phyloP scores from a whole-genome alignment of 2,113 vertebrate genomes.

The Calonectris borealis region DNA sequence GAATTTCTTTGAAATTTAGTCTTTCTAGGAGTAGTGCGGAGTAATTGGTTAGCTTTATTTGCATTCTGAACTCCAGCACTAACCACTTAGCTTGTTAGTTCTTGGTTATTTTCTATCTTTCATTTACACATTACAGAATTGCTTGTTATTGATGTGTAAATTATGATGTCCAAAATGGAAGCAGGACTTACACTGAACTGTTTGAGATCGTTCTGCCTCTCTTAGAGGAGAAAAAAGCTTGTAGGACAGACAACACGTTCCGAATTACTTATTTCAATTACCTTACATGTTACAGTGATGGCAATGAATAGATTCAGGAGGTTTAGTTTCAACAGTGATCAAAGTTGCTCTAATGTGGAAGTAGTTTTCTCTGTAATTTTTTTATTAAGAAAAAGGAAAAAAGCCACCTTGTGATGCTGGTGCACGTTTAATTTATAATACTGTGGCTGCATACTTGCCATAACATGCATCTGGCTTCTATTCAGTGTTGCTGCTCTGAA shows the following conservation, averaged over 20 bases:
- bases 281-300: neutral
- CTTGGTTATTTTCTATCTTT: neutral
- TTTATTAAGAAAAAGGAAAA: neutral
- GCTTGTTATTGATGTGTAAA: neutral
- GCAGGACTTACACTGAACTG: neutral
- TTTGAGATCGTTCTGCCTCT: neutral
- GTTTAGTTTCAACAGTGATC: constrained; percentile 22
- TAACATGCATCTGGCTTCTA: neutral
- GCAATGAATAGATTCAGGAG: neutral
- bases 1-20: neutral
- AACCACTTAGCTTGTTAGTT: neutral
- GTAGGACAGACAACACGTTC: neutral
- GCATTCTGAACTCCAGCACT: neutral
- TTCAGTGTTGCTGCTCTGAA: neutral
- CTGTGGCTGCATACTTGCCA: neutral
- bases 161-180: neutral
- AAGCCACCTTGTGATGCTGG: neutral
- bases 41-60: neutral
- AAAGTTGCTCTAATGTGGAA: neutral
- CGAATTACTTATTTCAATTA: neutral
- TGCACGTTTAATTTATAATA: neutral
- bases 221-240: neutral
- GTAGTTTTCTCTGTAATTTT: neutral
- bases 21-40: neutral
- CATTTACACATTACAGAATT: neutral